Conservation (phyloP, 2,113 vertebrate genomes). For the Vanacampus margaritifer region DNA sequence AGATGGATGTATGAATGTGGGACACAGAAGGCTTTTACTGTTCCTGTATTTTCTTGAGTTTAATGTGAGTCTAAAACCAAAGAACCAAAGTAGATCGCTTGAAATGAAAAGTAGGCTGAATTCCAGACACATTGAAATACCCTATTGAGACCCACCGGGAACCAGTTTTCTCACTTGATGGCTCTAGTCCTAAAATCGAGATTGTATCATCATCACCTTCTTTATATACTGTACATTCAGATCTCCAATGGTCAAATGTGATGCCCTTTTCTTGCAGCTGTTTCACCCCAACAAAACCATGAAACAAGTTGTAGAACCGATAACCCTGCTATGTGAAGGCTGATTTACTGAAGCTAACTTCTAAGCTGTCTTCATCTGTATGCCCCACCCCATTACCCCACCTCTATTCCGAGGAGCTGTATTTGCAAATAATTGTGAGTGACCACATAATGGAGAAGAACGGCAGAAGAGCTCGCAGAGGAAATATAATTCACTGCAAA, state of each 20-base stretch:
- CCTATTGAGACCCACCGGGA: background rate
- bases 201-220: background rate
- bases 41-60: no score
- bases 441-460: constrained; percentile 13
- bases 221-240: background rate
- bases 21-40: no score
- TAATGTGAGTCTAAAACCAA: no score
- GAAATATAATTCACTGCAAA: constrained; percentile 6
- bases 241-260: background rate
- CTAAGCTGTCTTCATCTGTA: no score
- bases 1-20: no score
- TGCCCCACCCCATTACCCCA: background rate
- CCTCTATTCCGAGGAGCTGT: constrained; percentile 20
- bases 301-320: no score
- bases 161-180: background rate
- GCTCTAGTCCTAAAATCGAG: no score
- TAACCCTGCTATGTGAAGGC: no score
- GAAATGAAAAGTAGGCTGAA: constrained; percentile 6
- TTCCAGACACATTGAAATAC: constrained; percentile 2
- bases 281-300: background rate
- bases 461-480: constrained; percentile 31
- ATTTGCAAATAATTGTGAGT: constrained; percentile 24
- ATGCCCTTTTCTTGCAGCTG: background rate
- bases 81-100: background rate
- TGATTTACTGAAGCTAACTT: no score